phyloP scores from a whole-genome alignment of 2,888 invertebrate species.

The Strigamia transsilvanica region DNA sequence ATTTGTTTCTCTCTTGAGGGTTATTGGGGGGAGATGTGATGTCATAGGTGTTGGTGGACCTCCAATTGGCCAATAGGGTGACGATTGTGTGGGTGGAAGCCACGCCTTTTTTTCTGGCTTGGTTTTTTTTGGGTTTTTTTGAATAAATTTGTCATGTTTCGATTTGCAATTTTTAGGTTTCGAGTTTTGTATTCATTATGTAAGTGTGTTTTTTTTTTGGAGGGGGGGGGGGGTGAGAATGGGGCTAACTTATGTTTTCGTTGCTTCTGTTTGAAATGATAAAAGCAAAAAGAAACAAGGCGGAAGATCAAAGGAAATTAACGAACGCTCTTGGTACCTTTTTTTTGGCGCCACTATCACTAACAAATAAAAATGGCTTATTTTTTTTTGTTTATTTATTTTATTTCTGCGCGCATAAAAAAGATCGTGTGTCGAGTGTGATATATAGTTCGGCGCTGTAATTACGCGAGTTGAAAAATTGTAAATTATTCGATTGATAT shows the following conservation, averaged over 20 bases:
- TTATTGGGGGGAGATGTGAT: conserved; percentile 32
- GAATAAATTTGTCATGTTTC: not conserved
- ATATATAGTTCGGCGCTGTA: no score
- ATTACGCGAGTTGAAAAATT: no score
- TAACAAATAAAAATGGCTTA: conserved; percentile 11
- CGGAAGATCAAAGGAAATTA: conserved; percentile 37
- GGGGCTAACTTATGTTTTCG: not conserved
- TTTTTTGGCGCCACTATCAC: conserved; percentile 26
- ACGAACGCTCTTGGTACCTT: conserved; percentile 1
- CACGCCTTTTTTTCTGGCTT: conserved; percentile 7
- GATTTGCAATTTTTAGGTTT: conserved; percentile 4
- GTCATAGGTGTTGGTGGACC: conserved; percentile 36
- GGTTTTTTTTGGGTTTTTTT: not conserved
- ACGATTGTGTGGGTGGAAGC: conserved; percentile 9
- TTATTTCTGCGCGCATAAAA: not conserved
- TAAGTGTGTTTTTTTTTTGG: not conserved
- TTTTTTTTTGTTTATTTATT: not conserved
- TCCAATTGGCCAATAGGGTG: conserved; percentile 2
- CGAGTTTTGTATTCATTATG: not conserved
- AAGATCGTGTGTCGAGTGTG: not conserved
- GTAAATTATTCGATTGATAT: no score
- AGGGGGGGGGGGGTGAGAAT: not conserved
- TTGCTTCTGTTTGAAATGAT: conserved; percentile 26
- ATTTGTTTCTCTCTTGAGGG: conserved; percentile 39
- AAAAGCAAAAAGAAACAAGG: conserved; percentile 39